phyloP scores from a whole-genome alignment of 2,888 invertebrate species.

The Saturnia pavonia region DNA sequence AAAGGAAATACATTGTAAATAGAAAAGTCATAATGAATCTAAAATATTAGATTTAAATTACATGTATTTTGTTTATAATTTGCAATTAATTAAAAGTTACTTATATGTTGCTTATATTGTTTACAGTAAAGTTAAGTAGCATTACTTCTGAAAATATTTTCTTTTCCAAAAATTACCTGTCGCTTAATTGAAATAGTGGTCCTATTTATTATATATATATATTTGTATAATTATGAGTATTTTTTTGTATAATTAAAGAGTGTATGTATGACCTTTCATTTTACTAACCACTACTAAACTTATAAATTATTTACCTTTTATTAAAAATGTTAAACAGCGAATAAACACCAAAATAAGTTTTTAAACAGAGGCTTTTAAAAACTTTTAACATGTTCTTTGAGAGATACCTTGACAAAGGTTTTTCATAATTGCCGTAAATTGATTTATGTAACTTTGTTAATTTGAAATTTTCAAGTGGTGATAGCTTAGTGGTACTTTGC shows the following conservation, averaged over 20 bases:
- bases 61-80: too few relatives aligned
- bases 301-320: neutral
- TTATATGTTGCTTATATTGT: too few relatives aligned
- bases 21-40: too few relatives aligned
- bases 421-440: neutral
- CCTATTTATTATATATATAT: too few relatives aligned
- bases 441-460: neutral
- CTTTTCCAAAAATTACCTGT: too few relatives aligned
- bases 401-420: neutral
- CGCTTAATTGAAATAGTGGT: too few relatives aligned
- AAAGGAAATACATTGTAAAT: neutral
- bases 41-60: too few relatives aligned
- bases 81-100: too few relatives aligned
- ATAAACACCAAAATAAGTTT: neutral
- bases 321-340: neutral
- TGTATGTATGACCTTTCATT: neutral
- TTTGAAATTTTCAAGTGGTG: neutral
- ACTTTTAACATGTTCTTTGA: neutral
- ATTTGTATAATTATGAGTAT: too few relatives aligned
- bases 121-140: too few relatives aligned
- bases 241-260: too few relatives aligned
- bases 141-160: too few relatives aligned
- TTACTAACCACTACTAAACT: neutral
- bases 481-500: neutral
- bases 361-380: neutral